Base-by-base conservation (phyloP, 37 sponge, comb jelly and placozoan species). In the Ephydatia muelleri region DNA sequence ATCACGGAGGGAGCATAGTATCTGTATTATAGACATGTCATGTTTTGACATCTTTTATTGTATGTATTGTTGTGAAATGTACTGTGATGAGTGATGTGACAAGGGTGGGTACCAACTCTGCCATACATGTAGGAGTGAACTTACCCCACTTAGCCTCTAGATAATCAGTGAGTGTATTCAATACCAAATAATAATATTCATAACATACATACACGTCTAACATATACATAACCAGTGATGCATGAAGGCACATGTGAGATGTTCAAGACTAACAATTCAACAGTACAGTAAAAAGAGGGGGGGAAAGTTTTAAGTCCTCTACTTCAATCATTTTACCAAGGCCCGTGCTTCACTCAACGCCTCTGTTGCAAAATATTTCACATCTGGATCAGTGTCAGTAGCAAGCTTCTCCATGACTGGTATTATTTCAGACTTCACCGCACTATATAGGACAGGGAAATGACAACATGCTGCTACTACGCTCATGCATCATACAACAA, bases 311-410 rank as follows among this genome's bases (percentile, higher is more conserved):
- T 36, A 23, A 34, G 35, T n/a, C 75, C n/a, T 14, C 3, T 21
- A 21, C 73, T 33, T 9, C 35, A 26, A 75, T 35, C 75, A 36
- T 11, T 36, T 38, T 25, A 75, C 37, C 37, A 35, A 75, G 8
- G 32, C 35, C 33, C 37, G 34, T 36, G 36, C 38, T 38, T 75
- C 37, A n/a, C 25, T 36, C 37, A 36, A 36, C 3, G 75, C 75
- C 30, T 78, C 78, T 27, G 48, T 27, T 48, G 57, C 39, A 57
- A 96, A 98, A 86, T 91, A 98, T 67, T 80, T 85, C 66, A 98
- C 98, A 70, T 98, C 98, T 4, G 67, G 33, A 78, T 98, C 98
- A 39, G 70, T 68, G 70, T 98, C 98, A 5, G 82, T 68, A 0
- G 68, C 57, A 28, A 98, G 83, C 49, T 84, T 82, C 64, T 87